These are phyloP conservation scores for Drosophila gunungcola DNA, from an alignment of 1,140 invertebrate species.

Conservation along the genomic window DNA sequence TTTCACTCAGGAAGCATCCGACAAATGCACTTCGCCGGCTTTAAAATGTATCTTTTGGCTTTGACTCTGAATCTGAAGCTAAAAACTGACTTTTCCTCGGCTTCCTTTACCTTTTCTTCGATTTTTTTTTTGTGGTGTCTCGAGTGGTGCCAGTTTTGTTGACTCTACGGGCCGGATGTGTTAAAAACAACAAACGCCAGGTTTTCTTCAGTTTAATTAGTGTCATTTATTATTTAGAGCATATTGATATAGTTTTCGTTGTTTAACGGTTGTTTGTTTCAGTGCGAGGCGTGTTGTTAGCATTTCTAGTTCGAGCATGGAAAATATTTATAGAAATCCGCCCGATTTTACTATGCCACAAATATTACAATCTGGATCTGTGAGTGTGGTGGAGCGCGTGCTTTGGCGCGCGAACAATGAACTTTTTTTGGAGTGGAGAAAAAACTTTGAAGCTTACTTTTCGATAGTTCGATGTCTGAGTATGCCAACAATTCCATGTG, in stretches of 20 bases:
- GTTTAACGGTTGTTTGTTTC: slow-evolving; percentile 81
- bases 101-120: slow-evolving; percentile 26
- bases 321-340: slow-evolving; percentile 77
- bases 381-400: slow-evolving; percentile 28
- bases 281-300: slow-evolving; percentile 53
- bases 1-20: slow-evolving; percentile 62
- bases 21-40: slow-evolving; percentile 36
- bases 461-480: slow-evolving; percentile 41
- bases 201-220: slow-evolving; percentile 84
- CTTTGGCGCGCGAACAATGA: slow-evolving; percentile 46
- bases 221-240: slow-evolving; percentile 84
- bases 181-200: slow-evolving; percentile 66
- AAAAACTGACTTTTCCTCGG: slow-evolving; percentile 37
- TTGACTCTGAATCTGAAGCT: slow-evolving; percentile 28
- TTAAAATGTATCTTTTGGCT: slow-evolving; percentile 28
- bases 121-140: slow-evolving; percentile 25
- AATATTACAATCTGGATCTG: slow-evolving; percentile 44
- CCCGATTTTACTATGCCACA: slow-evolving; percentile 33
- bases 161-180: slow-evolving; percentile 62
- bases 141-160: slow-evolving; percentile 28
- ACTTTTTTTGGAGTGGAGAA: slow-evolving; percentile 29
- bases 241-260: slow-evolving; percentile 83
- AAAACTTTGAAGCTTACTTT: slow-evolving; percentile 46
- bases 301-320: slow-evolving; percentile 57
- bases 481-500: slow-evolving; percentile 59